These are phyloP conservation scores for Symphodus melops DNA, from an alignment of 2,113 vertebrate species.

Conservation along the genomic window DNA sequence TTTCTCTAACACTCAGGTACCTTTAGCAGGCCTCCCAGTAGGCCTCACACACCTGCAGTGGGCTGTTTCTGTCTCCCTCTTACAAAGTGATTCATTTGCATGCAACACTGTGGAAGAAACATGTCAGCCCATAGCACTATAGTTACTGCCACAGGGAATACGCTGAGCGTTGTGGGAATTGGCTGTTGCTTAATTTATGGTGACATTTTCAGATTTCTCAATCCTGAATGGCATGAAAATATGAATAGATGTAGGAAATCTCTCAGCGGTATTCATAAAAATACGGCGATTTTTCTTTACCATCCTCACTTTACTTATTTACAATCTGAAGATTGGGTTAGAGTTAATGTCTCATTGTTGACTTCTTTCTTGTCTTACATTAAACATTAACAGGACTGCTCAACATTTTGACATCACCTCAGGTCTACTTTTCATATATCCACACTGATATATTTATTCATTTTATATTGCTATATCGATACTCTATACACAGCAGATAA, in stretches of 20 bases:
- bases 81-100: conserved; percentile 54
- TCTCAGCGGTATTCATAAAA: too few species aligned
- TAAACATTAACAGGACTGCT: conserved; percentile 1
- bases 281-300: neutral
- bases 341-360: conserved; percentile 14
- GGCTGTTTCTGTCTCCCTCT: conserved; percentile 33
- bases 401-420: too few species aligned
- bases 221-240: conserved; percentile 46
- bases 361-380: conserved; percentile 24
- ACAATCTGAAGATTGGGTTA: conserved; percentile 10
- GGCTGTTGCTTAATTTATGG: conserved; percentile 52
- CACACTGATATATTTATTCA: too few species aligned
- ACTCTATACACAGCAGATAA: too few species aligned
- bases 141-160: conserved; percentile 56
- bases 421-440: too few species aligned
- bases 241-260: conserved; percentile 9
- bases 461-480: too few species aligned
- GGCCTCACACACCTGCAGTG: conserved; percentile 43
- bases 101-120: conserved; percentile 42
- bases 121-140: conserved; percentile 49
- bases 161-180: conserved; percentile 37
- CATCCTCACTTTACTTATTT: conserved; percentile 14
- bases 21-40: conserved; percentile 45
- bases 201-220: conserved; percentile 49
- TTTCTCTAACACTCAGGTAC: conserved; percentile 32